Evolutionary conservation across 2,888 invertebrate genomes (phyloP).

Genomic region (Drosophila robusta): DNA sequence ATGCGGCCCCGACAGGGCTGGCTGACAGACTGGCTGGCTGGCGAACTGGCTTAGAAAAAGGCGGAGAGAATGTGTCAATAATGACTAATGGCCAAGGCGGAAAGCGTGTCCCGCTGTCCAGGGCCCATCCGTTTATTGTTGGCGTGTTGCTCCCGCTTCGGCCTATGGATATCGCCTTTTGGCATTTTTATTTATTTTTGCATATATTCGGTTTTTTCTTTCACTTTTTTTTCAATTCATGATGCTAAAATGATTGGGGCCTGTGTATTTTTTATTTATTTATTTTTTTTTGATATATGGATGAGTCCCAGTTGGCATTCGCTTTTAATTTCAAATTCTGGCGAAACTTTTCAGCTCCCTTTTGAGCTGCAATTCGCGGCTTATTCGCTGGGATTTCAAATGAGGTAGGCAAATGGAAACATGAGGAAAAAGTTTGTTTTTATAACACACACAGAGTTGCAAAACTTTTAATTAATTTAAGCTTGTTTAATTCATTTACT

Average conservation of each 20-base stretch:
- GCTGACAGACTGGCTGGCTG: conserved; percentile 3
- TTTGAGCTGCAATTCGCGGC: conserved; percentile 23
- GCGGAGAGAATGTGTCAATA: conserved; percentile 76
- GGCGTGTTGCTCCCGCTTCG: conserved; percentile 15
- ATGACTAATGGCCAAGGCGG: conserved; percentile 67
- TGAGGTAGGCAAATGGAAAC: conserved; percentile 36
- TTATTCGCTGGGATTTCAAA: conserved; percentile 26
- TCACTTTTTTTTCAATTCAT: conserved; percentile 12
- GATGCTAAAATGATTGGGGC: conserved; percentile 50
- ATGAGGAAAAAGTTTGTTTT: conserved; percentile 38
- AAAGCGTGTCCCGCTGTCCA: conserved; percentile 28
- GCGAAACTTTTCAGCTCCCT: conserved; percentile 27
- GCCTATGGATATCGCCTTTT: conserved; percentile 40
- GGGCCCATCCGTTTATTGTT: conserved; percentile 37
- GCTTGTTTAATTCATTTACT: conserved; percentile 42
- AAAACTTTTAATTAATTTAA: conserved; percentile 64
- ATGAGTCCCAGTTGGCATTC: conserved; percentile 38
- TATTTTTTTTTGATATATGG: neutral
- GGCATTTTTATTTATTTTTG: conserved; percentile 60
- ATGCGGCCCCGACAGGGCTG: neutral
- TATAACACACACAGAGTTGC: conserved; percentile 18
- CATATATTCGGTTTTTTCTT: conserved; percentile 43
- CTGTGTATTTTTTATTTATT: conserved; percentile 12
- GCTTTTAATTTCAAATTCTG: conserved; percentile 55
- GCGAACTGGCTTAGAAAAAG: conserved; percentile 46